Evolutionary conservation across 2,888 invertebrate genomes (phyloP).

Genomic region (Nemurella pictetii): DNA sequence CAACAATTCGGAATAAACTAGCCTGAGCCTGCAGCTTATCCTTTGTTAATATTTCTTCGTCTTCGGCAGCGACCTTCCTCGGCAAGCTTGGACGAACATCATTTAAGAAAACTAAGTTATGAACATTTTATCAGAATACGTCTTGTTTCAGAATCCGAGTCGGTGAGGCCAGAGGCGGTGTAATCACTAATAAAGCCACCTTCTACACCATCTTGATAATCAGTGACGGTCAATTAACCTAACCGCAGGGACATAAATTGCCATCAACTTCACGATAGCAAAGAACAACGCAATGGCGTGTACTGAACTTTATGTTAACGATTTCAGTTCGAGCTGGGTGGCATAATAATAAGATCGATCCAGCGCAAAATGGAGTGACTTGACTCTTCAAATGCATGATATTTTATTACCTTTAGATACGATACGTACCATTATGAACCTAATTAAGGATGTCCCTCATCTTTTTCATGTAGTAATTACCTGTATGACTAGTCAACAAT

Average conservation of each 20-base stretch:
- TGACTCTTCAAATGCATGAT: neutral
- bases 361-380: neutral
- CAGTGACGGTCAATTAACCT: conserved; percentile 26
- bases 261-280: conserved; percentile 17
- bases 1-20: neutral
- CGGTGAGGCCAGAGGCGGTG: conserved; percentile 3
- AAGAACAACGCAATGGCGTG: neutral
- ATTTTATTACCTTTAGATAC: neutral
- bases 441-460: neutral
- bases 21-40: neutral
- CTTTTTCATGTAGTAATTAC: neutral
- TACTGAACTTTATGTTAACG: conserved; percentile 27
- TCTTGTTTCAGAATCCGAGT: neutral
- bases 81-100: neutral
- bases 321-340: conserved; percentile 19
- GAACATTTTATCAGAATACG: conserved; percentile 4
- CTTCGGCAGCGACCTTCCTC: neutral
- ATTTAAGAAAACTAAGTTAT: conserved; percentile 22
- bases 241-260: conserved; percentile 28
- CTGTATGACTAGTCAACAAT: neutral
- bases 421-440: neutral
- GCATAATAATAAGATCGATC: neutral
- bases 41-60: neutral
- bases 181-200: conserved; percentile 17
- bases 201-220: conserved; percentile 26